These are phyloP conservation scores for Odontomachus brunneus DNA, from an alignment of 1,140 invertebrate species.

Conservation along the genomic window DNA sequence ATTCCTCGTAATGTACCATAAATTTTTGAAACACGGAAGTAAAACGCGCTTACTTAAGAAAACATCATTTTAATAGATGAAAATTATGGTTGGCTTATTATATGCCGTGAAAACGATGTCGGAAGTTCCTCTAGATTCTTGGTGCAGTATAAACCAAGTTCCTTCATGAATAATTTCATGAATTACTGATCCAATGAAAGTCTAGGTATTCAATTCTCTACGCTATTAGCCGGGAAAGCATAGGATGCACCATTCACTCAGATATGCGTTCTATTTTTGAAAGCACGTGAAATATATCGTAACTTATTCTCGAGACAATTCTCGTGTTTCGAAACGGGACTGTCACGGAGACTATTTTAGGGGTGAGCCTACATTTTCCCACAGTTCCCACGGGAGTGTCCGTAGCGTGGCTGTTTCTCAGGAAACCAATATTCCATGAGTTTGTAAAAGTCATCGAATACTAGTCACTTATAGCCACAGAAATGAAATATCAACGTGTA, in stretches of 20 bases:
- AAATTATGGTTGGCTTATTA: no score
- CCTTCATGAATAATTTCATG: not conserved
- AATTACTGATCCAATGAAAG: conserved; percentile 20
- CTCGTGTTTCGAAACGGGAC: conserved; percentile 40
- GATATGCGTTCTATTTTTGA: conserved; percentile 40
- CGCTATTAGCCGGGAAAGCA: conserved; percentile 3
- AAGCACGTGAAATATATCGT: conserved; percentile 33
- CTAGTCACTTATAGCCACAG: conserved; percentile 33
- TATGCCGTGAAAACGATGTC: no score
- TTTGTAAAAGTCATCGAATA: conserved; percentile 46
- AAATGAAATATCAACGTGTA: conserved; percentile 18
- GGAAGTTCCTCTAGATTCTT: not conserved
- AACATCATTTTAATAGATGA: no score
- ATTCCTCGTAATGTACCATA: no score
- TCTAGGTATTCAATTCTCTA: conserved; percentile 14
- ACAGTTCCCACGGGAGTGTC: conserved; percentile 4
- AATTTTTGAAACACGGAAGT: no score
- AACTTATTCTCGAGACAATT: conserved; percentile 49
- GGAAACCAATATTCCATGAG: conserved; percentile 43
- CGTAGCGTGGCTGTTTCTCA: conserved; percentile 31
- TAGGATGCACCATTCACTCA: not conserved
- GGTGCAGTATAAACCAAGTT: not conserved
- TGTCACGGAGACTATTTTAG: conserved; percentile 50
- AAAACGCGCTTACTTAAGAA: no score
- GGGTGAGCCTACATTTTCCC: conserved; percentile 5